Evolutionary conservation across 2,797 vertebrate genomes (phyloP), one percentile per base, ranked within the genome.

Genomic region (Triplophysa bombifrons): DNA sequence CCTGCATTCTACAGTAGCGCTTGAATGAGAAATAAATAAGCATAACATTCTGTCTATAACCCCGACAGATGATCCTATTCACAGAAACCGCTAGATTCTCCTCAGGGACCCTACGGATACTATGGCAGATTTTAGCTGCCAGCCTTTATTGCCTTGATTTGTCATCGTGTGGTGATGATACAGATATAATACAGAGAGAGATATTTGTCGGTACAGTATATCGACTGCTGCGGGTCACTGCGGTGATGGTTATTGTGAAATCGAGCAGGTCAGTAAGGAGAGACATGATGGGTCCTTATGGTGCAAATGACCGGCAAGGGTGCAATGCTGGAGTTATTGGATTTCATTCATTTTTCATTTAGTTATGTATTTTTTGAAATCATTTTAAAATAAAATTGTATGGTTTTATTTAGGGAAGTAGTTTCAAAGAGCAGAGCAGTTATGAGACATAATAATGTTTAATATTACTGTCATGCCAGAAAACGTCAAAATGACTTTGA

Each of bases 191-290:
- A 65, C 22, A 51, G 51, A 74, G 72, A 72, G 69, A 80, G 74
- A 78, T 82, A 76, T 84, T 77, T 77, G 72, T 66, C 82, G 51
- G 41, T 72, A 72, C 27, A 72, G 72, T 64, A 60, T 76, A 84
- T 85, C n/a, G 76, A 80, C 78, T 69, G 50, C 69, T 78, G 80
- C 61, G 80, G 74, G 82, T 80, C 55, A 74, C 68, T 78, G 22
- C 9, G 27, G 25, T 72, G 58, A 80, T 80, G 80, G 83, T 80
- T 83, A 85, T 82, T 83, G 72, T 80, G 71, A 83, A 84, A 70
- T 73, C 65, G 19, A 41, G 25, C n/a, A 53, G 50, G 69, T 25
- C 55, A 10, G 69, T 30, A 76, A 12, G 16, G 17, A 48, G 38
- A 41, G 38, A 41, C 20, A n/a, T 66, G 55, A 53, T 27, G n/a